Conservation (phyloP, 1,140 invertebrate genomes). For the Cheumatopsyche charites region DNA sequence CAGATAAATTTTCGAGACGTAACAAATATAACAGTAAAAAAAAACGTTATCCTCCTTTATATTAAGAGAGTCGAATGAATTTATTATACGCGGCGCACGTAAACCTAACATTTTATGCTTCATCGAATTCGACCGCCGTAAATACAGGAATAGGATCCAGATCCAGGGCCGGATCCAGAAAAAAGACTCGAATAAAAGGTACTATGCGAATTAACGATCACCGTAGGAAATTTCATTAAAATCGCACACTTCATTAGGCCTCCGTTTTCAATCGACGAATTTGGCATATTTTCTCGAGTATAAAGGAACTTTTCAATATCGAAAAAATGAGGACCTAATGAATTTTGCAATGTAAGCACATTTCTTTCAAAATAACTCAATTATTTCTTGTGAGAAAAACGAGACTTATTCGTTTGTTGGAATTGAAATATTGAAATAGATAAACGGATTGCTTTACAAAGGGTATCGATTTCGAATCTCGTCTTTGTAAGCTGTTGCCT, state of each 20-base stretch:
- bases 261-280: background rate
- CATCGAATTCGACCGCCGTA: constrained; percentile 39
- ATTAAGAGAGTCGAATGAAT: constrained; percentile 38
- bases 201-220: constrained; percentile 31
- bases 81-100: constrained; percentile 42
- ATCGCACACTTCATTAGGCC: constrained; percentile 10
- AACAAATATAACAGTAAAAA: constrained; percentile 28
- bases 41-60: constrained; percentile 35
- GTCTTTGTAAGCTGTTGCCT: background rate
- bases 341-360: background rate
- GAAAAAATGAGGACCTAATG: background rate
- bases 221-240: constrained; percentile 35
- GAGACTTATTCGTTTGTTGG: too few relatives aligned
- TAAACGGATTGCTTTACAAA: too few relatives aligned
- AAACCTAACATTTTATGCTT: constrained; percentile 44
- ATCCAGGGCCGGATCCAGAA: background rate
- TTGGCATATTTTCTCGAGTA: background rate
- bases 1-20: constrained; percentile 28
- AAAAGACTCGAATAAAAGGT: too few relatives aligned
- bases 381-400: too few relatives aligned
- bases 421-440: too few relatives aligned
- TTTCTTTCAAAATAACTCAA: too few relatives aligned
- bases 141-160: constrained; percentile 32
- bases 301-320: background rate
- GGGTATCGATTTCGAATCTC: too few relatives aligned